Percentiles rank a stretch among this genome's conserved stretches.
phyloP scores from a whole-genome alignment of 2,797 vertebrate species.

The Eptatretus atami region DNA sequence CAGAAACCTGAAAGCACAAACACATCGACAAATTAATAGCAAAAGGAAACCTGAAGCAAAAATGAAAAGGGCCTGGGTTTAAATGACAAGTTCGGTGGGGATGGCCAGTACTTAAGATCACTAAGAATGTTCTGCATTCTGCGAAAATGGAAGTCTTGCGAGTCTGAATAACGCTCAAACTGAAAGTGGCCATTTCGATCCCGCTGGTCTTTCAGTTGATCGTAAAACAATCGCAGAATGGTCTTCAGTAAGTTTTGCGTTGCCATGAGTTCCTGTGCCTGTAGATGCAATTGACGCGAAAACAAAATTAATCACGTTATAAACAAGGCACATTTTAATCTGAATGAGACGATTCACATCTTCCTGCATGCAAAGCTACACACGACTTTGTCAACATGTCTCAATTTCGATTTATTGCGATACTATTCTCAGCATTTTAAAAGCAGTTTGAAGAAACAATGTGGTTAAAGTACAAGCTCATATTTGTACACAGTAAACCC shows the following conservation, averaged over 20 bases:
- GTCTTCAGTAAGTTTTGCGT: slow-evolving; percentile 72
- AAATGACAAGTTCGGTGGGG: not conserved
- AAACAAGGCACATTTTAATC: too few species aligned
- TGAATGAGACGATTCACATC: too few species aligned
- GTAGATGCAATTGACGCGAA: slow-evolving; percentile 9
- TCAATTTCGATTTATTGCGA: too few species aligned
- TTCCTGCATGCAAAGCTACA: too few species aligned
- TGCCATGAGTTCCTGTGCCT: slow-evolving; percentile 79
- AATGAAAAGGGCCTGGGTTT: not conserved
- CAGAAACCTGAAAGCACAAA: slow-evolving; percentile 29
- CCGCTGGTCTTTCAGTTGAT: slow-evolving; percentile 42
- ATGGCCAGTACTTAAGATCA: slow-evolving; percentile 31
- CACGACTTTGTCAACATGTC: too few species aligned
- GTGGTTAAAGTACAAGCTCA: too few species aligned
- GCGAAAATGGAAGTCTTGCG: slow-evolving; percentile 74
- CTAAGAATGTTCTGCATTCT: slow-evolving; percentile 73
- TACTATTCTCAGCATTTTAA: too few species aligned
- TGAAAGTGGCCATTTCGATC: slow-evolving; percentile 75
- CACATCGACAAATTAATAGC: not conserved
- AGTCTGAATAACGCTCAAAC: slow-evolving; percentile 67
- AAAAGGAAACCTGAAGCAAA: slow-evolving; percentile 9
- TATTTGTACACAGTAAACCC: too few species aligned
- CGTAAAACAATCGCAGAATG: slow-evolving; percentile 73
- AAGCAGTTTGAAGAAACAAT: too few species aligned
- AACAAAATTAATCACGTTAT: too few species aligned